These are phyloP conservation scores for Phaonia tiefii DNA, from an alignment of 2,888 invertebrate genomes.

Conservation along the genomic window DNA sequence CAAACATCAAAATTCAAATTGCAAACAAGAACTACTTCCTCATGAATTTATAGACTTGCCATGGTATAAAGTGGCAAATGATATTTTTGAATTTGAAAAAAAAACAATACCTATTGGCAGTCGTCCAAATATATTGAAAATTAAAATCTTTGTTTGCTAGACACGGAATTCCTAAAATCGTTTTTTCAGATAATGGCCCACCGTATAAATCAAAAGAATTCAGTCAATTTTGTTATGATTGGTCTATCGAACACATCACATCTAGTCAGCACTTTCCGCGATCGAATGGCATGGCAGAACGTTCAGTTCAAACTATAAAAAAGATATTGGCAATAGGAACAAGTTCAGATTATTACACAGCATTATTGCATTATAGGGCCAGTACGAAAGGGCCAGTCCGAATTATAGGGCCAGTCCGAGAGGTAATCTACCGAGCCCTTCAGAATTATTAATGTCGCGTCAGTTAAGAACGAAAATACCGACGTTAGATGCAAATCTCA, in stretches of 20 bases:
- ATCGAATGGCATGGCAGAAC: background rate
- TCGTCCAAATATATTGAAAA: background rate
- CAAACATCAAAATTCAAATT: slow-evolving; percentile 48
- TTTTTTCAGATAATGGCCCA: too few relatives aligned
- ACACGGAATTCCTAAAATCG: background rate
- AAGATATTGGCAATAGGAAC: background rate
- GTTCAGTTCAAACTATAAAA: background rate
- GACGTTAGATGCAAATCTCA: background rate
- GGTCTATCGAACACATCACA: background rate
- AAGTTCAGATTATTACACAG: too few relatives aligned
- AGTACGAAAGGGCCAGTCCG: too few relatives aligned
- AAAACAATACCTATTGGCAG: background rate
- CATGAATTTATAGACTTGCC: slow-evolving; percentile 42
- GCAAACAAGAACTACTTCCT: slow-evolving; percentile 36
- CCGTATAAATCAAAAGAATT: background rate
- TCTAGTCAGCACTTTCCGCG: background rate
- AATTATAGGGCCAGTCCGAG: too few relatives aligned
- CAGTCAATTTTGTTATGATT: background rate
- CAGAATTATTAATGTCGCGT: background rate
- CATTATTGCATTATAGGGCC: too few relatives aligned
- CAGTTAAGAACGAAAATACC: background rate
- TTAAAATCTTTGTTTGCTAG: too few relatives aligned
- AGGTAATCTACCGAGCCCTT: background rate
- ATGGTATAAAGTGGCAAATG: too few relatives aligned
- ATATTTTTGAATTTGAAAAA: slow-evolving; percentile 1